These are phyloP conservation scores for Folsomia candida DNA, from an alignment of 2,888 invertebrate species.

Conservation along the genomic window DNA sequence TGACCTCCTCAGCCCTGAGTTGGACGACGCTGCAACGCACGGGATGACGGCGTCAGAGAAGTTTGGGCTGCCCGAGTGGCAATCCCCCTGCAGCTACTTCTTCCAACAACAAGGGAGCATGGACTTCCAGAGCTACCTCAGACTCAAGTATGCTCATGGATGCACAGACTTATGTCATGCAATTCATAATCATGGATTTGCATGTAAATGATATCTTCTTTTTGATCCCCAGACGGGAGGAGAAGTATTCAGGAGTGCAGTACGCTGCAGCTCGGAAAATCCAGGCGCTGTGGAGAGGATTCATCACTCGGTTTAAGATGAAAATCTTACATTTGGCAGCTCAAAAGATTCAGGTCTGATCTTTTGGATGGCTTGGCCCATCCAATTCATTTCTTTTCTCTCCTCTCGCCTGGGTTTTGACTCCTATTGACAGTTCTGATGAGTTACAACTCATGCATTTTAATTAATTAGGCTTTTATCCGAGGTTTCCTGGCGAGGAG, in stretches of 20 bases:
- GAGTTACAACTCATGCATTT: neutral
- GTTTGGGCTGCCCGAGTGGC: slow-evolving; percentile 1
- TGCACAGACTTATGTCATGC: no score
- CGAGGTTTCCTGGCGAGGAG: slow-evolving; percentile 15
- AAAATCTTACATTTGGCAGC: slow-evolving; percentile 24
- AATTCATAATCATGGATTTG: no score
- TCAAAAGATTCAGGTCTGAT: slow-evolving; percentile 37
- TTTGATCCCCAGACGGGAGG: slow-evolving; percentile 24
- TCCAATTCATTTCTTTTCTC: neutral
- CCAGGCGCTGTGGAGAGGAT: slow-evolving; percentile 38
- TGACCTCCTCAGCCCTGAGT: neutral
- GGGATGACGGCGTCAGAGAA: neutral
- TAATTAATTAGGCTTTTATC: slow-evolving; percentile 9
- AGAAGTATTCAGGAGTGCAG: slow-evolving; percentile 19
- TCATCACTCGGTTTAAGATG: slow-evolving; percentile 30
- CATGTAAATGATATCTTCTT: no score
- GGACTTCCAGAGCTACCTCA: slow-evolving; percentile 33
- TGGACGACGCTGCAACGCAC: neutral
- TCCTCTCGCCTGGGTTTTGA: no score
- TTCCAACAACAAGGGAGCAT: slow-evolving; percentile 40
- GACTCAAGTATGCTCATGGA: slow-evolving; percentile 41
- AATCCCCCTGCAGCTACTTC: slow-evolving; percentile 35
- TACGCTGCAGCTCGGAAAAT: slow-evolving; percentile 32
- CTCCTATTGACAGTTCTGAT: neutral
- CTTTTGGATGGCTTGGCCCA: no score